Evolutionary conservation across 2,888 invertebrate species (phyloP).

Genomic region (Nymphalis urticae): DNA sequence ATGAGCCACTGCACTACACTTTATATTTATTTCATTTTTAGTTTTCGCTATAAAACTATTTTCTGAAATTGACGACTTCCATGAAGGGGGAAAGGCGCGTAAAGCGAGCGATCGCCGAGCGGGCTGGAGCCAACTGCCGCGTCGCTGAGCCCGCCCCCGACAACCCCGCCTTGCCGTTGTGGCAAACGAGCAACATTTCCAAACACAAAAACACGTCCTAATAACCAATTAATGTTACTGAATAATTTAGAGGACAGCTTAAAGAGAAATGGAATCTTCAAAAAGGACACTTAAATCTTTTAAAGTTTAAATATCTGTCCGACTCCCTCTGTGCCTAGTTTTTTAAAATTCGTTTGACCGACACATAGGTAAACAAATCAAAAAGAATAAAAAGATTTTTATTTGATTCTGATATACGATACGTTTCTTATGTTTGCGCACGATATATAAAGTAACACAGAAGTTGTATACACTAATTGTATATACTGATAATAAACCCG

Average conservation of each 20-base stretch:
- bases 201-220: constrained; percentile 53
- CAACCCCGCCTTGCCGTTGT: constrained; percentile 73
- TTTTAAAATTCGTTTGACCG: neutral
- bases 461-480: neutral
- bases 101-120: constrained; percentile 62
- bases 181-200: constrained; percentile 59
- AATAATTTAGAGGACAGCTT: constrained; percentile 40
- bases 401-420: neutral
- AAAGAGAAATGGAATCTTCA: constrained; percentile 21
- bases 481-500: constrained; percentile 6
- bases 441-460: constrained; percentile 5
- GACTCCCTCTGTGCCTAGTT: neutral
- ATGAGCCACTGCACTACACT: constrained; percentile 37
- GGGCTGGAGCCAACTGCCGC: constrained; percentile 75
- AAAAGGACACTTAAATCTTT: constrained; percentile 13
- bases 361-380: neutral
- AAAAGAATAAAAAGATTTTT: neutral
- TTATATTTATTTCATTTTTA: constrained; percentile 36
- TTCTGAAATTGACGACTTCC: constrained; percentile 39
- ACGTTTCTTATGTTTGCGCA: neutral
- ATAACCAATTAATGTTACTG: constrained; percentile 58
- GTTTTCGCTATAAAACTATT: constrained; percentile 11
- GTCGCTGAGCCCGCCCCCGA: constrained; percentile 58
- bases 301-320: constrained; percentile 11
- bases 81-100: constrained; percentile 42